Base-by-base conservation (phyloP, 2,888 invertebrate species). In the Allophyes oxyacanthae region DNA sequence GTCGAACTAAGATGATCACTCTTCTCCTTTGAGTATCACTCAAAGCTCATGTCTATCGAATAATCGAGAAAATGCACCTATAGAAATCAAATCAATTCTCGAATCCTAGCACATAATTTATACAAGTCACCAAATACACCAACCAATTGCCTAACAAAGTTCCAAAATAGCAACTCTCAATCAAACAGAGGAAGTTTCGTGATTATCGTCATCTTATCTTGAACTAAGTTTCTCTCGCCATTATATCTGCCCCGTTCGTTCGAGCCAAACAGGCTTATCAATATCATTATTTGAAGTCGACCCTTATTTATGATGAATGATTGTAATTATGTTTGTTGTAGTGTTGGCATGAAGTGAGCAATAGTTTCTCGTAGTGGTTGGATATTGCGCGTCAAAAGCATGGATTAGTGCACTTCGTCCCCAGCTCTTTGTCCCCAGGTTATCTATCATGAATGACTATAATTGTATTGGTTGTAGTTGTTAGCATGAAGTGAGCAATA, bases 121-220 rank as follows among this genome's bases (percentile, higher is more conserved):
- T 34, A 42, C 15, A 6, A 62, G 15, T 62, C 55, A 10, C n/a
- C 38, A 43, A 38, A 30, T 11, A 48, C n/a, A 25, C 3, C 6
- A 34, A 10, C 36, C 11, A 30, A 38, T 32, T 32, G 32, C 14
- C 41, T 44, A 14, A 33, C 41, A 32, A 51, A 67, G 60, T 58
- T 64, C 13, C 51, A 57, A 57, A 71, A 75, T 72, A 51, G 50
- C 37, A 45, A 15, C 58, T 67, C 64, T 64, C 64, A 72, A 75
- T 73, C 72, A 68, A 61, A 64, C 40, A 25, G 52, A 41, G 20
- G 15, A 73, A 73, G 56, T 64, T 75, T 44, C 48, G 37, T 65
- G 66, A 58, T 64, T 73, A 73, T 68, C 64, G 58, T 55, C 66
- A 71, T 68, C 42, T 71, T 59, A 69, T 58, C 71, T 57, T 6